Base-by-base conservation (phyloP, 2,797 vertebrate genomes). In the Ctenopoma kingsleyae region DNA sequence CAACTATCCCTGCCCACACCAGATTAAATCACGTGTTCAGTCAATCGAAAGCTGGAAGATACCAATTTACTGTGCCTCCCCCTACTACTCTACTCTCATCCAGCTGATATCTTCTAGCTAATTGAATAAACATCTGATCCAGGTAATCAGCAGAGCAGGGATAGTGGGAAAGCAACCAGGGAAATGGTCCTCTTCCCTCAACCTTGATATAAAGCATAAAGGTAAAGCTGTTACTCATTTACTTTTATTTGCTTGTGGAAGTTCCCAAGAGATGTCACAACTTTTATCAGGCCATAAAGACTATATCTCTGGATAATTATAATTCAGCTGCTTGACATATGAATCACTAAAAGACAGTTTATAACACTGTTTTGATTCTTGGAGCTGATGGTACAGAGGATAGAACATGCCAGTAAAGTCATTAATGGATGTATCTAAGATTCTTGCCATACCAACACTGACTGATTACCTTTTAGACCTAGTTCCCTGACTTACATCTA, bases 241-340 rank as follows among this genome's bases (percentile, higher is more conserved):
- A 74, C 32, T 61, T 76, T 58, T 52, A n/a, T 51, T 59, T 38
- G 4, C 48, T 3, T 25, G 5, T 63, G 52, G 60, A 87, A 85
- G 2, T 78, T 25, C 60, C 73, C 71, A 22, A 30, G 49, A 43
- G 48, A 19, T 38, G 22, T 15, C 1, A 47, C 5, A 74, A 17
- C 5, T 38, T 63, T 74, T 87, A 84, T 80, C 1, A 9, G 43
- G 10, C 27, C 52, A 70, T 81, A 76, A 87, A 87, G 30, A 19
- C 6, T 12, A 0, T 58, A 64, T 78, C 43, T 27, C 25, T 10
- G 27, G 16, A 54, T 65, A 46, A 52, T 23, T 54, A 57, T 6
- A 49, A 8, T 38, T 67, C 5, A n/a, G 2, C 9, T 44, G 20
- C 12, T 10, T n/a, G 48, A 46, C 13, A 2, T 8, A 1, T 8